Evolutionary conservation across 1,140 invertebrate genomes (phyloP).

Genomic region (Chironomus striatipennis): DNA sequence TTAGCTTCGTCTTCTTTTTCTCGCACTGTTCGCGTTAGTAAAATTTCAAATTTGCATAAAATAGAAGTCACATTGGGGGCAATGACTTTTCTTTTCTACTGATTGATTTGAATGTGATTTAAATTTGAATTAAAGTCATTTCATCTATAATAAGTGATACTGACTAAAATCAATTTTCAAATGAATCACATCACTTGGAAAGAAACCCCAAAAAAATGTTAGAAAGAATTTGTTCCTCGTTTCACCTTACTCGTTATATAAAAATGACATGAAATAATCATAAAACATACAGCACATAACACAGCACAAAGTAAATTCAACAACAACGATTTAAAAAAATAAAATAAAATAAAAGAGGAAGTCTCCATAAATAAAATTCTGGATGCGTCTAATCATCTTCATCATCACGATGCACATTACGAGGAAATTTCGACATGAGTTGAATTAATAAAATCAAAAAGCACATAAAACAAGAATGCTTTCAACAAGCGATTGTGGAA

Average conservation of each 20-base stretch:
- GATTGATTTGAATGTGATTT: too few relatives aligned
- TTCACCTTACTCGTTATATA: neutral
- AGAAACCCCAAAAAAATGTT: too few relatives aligned
- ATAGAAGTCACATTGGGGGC: neutral
- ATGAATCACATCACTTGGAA: too few relatives aligned
- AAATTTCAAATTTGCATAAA: neutral
- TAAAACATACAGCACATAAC: neutral
- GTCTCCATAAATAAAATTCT: neutral
- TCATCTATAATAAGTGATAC: too few relatives aligned
- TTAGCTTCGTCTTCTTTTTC: too few relatives aligned
- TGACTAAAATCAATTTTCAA: too few relatives aligned
- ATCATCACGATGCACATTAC: neutral
- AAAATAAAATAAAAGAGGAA: neutral
- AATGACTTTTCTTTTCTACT: neutral
- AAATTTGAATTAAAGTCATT: too few relatives aligned
- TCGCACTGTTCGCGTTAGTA: neutral
- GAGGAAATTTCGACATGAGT: neutral
- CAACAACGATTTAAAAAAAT: neutral
- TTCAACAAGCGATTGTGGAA: neutral
- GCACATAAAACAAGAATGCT: neutral
- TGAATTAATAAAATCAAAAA: neutral
- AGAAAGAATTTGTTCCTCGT: too few relatives aligned
- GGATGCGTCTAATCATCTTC: neutral
- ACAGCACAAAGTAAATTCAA: neutral
- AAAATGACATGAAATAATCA: neutral